Evolutionary conservation across 2,797 vertebrate genomes (phyloP).

Genomic region (Acanthiza pusilla): DNA sequence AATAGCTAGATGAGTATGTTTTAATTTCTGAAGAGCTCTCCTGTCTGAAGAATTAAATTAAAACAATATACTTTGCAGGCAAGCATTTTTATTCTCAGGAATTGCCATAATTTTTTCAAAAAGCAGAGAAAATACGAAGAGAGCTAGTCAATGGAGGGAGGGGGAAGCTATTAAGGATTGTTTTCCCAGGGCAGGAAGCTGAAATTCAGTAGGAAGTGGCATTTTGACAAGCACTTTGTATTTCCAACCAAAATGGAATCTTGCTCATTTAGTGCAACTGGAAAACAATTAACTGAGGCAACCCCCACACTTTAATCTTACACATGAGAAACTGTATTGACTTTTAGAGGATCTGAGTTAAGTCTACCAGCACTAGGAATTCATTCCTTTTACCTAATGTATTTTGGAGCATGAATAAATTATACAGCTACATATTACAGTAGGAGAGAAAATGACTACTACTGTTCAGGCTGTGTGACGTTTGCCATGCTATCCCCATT

Average conservation of each 20-base stretch:
- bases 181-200: slow-evolving; percentile 35
- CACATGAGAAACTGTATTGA: background rate
- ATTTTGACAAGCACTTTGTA: slow-evolving; percentile 58
- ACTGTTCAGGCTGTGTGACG: slow-evolving; percentile 9
- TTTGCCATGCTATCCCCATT: slow-evolving; percentile 4
- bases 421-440: background rate
- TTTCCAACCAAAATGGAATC: slow-evolving; percentile 2
- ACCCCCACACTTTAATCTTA: background rate
- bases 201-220: slow-evolving; percentile 45
- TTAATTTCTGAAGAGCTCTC: background rate
- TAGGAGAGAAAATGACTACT: slow-evolving; percentile 22
- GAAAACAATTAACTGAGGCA: slow-evolving; percentile 22
- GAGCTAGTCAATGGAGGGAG: background rate
- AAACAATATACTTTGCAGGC: background rate
- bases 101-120: background rate
- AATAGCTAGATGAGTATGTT: background rate
- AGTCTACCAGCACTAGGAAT: background rate
- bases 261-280: slow-evolving; percentile 4
- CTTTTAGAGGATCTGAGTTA: background rate
- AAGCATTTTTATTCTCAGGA: background rate
- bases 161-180: slow-evolving; percentile 9
- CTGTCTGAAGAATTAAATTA: background rate
- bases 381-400: background rate
- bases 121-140: background rate
- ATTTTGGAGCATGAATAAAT: slow-evolving; percentile 50